Evolutionary conservation across 2,797 vertebrate species (phyloP).

Genomic region (Staurois parvus): DNA sequence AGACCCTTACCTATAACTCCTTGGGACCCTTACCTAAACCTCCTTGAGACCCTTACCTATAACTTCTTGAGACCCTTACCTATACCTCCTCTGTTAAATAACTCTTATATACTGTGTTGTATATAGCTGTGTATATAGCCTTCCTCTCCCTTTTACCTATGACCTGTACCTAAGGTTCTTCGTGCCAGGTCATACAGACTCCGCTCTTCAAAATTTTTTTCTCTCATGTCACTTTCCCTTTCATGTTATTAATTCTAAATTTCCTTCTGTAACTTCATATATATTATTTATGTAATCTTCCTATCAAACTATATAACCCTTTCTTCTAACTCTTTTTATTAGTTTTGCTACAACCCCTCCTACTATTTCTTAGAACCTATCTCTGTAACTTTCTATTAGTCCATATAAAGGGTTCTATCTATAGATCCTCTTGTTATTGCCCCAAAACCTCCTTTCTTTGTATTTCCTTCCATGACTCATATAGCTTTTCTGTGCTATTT

Average conservation of each 20-base stretch:
- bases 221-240: background rate
- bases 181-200: background rate
- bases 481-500: too few species aligned
- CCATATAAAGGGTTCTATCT: background rate
- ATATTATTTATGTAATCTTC: background rate
- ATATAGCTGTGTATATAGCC: conserved; percentile 10
- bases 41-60: too few species aligned
- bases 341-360: background rate
- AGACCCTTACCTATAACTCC: too few species aligned
- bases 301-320: background rate
- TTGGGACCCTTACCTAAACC: too few species aligned
- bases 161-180: background rate
- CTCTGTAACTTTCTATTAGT: background rate
- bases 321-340: background rate
- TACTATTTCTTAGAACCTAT: background rate
- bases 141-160: conserved; percentile 10
- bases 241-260: background rate
- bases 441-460: background rate
- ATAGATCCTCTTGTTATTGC: too few species aligned
- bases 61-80: too few species aligned
- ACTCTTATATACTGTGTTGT: background rate
- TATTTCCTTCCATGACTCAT: too few species aligned
- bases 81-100: conserved; percentile 14
- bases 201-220: background rate
- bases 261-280: conserved; percentile 2